phyloP scores from a whole-genome alignment of 2,888 invertebrate species.

The Leucophenga montana region DNA sequence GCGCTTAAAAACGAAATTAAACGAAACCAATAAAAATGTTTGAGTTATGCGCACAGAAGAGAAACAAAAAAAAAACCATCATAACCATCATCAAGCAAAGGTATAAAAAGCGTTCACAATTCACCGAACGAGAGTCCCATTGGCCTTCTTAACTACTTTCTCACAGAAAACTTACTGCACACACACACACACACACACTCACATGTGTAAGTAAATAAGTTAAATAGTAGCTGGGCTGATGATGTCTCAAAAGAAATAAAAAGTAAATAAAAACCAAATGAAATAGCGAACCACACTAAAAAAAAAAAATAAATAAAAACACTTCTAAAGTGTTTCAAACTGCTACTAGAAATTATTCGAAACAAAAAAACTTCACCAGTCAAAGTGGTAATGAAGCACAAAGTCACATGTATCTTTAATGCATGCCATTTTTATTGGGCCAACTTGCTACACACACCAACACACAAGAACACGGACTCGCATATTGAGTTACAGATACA shows the following conservation, averaged over 20 bases:
- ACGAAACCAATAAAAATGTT: constrained; percentile 26
- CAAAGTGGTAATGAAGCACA: too few relatives aligned
- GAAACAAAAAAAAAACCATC: not conserved
- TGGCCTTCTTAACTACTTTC: constrained; percentile 29
- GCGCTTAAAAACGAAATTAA: constrained; percentile 40
- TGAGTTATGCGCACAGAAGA: constrained; percentile 11
- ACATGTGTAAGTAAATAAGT: too few relatives aligned
- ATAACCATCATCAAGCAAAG: not conserved
- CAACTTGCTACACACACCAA: constrained; percentile 46
- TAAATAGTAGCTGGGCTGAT: too few relatives aligned
- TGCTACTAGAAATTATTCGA: not conserved
- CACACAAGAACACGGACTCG: constrained; percentile 20
- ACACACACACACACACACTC: too few relatives aligned
- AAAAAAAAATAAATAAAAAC: too few relatives aligned
- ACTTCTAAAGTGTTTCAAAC: not conserved
- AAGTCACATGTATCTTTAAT: not conserved
- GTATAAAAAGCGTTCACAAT: not conserved
- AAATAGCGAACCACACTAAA: constrained; percentile 3
- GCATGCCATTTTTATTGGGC: constrained; percentile 50
- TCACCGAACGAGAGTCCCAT: constrained; percentile 5
- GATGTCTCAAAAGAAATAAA: constrained; percentile 5
- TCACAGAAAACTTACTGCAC: constrained; percentile 28
- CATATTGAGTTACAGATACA: too few relatives aligned
- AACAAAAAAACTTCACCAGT: constrained; percentile 37
- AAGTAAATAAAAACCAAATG: constrained; percentile 9